Percentiles rank a stretch among this genome's conserved stretches.
Conservation (phyloP, 2,888 invertebrate genomes). For the Xestoiulus laeticollis region DNA sequence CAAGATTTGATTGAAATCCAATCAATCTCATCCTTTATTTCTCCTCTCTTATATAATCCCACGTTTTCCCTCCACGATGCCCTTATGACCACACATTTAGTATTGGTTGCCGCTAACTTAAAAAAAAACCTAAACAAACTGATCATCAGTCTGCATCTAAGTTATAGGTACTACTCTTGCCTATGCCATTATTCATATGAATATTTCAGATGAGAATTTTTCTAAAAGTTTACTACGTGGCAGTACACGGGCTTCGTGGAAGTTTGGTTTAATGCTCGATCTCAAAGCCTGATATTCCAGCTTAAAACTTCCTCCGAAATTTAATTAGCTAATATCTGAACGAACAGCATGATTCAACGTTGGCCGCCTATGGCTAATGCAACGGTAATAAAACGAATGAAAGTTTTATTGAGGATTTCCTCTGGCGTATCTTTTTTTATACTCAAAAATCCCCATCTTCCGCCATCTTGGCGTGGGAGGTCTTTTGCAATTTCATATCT, state of each 20-base stretch:
- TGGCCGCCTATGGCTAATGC: neutral
- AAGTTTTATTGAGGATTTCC: slow-evolving; percentile 30
- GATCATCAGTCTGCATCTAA: too few relatives aligned
- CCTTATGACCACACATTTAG: neutral
- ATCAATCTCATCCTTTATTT: neutral
- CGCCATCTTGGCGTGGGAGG: neutral
- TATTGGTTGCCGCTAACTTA: neutral
- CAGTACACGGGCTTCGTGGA: neutral
- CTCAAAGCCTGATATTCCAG: neutral
- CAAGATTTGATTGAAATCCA: neutral
- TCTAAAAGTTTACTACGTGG: neutral
- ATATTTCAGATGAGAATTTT: too few relatives aligned
- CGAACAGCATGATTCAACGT: neutral
- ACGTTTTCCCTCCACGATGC: neutral
- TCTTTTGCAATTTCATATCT: neutral
- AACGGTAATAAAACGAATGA: neutral
- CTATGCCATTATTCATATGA: too few relatives aligned
- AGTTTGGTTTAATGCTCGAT: neutral
- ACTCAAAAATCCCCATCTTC: neutral
- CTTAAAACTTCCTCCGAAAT: neutral
- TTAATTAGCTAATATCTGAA: neutral
- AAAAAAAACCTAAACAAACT: too few relatives aligned
- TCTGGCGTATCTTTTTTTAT: slow-evolving; percentile 1
- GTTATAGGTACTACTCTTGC: too few relatives aligned
- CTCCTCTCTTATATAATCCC: neutral